These are phyloP conservation scores for Siniperca knerii DNA, from an alignment of 2,113 vertebrate genomes.

Conservation along the genomic window DNA sequence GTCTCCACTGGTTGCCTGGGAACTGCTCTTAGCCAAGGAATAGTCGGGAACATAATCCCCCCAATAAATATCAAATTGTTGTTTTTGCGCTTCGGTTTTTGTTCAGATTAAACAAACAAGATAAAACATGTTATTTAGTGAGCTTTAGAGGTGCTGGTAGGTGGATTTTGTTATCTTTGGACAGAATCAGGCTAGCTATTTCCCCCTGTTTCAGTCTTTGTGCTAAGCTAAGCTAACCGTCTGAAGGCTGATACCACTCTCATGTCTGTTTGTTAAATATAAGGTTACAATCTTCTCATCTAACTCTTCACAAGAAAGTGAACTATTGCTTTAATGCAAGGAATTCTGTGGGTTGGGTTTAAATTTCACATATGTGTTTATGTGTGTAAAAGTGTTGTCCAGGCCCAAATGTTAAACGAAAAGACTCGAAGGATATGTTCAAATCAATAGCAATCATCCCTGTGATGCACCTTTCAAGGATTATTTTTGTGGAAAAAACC, in stretches of 20 bases:
- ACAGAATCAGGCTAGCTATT: background rate
- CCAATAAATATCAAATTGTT: no score
- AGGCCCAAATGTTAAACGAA: background rate
- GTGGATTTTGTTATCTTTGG: background rate
- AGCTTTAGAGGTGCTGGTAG: background rate
- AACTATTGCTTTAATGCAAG: background rate
- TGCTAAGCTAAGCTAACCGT: background rate
- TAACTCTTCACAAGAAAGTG: background rate
- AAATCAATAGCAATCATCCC: constrained; percentile 52
- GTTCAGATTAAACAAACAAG: background rate
- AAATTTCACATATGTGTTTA: background rate
- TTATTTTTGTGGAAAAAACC: constrained; percentile 20
- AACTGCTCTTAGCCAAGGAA: background rate
- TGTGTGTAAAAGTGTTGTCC: background rate
- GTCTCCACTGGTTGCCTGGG: background rate
- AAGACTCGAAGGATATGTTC: background rate
- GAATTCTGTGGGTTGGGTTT: background rate
- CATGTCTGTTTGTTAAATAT: no score
- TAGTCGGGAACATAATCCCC: background rate
- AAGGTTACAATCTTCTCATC: background rate
- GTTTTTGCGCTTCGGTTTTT: background rate
- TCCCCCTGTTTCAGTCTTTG: background rate
- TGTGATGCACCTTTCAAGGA: constrained; percentile 30
- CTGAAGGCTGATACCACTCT: background rate
- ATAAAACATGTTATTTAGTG: background rate